Evolutionary conservation across 2,113 vertebrate species (phyloP).

Genomic region (Bubo bubo): DNA sequence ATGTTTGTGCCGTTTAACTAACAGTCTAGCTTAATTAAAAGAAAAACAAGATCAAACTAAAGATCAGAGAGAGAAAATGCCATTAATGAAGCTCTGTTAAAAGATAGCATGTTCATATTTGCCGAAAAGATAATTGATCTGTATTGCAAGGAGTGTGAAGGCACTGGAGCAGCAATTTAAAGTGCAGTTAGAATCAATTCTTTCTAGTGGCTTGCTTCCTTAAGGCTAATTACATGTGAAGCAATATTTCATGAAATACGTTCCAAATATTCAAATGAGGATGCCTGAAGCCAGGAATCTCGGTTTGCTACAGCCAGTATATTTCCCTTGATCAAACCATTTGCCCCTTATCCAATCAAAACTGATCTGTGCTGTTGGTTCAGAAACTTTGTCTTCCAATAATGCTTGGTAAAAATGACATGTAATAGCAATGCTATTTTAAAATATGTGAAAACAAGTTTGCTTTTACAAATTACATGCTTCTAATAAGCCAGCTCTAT

Average conservation of each 20-base stretch:
- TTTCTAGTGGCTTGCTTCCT: conserved; percentile 9
- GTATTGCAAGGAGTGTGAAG: background rate
- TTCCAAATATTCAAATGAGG: background rate
- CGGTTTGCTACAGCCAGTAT: background rate
- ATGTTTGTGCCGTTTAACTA: background rate
- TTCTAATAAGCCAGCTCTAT: background rate
- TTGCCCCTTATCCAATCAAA: background rate
- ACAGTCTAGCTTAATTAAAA: background rate
- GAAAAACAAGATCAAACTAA: background rate
- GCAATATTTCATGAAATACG: background rate
- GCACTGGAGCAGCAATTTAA: background rate
- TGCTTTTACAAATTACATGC: background rate
- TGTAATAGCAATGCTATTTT: background rate
- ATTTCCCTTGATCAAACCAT: background rate
- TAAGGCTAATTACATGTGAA: background rate
- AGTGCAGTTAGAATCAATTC: conserved; percentile 19
- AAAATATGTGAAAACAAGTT: background rate
- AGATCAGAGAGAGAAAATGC: background rate
- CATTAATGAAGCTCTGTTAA: background rate
- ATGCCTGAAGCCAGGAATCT: background rate
- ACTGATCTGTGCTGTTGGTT: background rate
- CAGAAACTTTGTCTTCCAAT: background rate
- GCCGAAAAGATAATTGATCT: background rate
- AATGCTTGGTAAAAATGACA: background rate
- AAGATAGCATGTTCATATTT: background rate